phyloP scores from a whole-genome alignment of 2,888 invertebrate genomes.

The Eupelmus urozonus region DNA sequence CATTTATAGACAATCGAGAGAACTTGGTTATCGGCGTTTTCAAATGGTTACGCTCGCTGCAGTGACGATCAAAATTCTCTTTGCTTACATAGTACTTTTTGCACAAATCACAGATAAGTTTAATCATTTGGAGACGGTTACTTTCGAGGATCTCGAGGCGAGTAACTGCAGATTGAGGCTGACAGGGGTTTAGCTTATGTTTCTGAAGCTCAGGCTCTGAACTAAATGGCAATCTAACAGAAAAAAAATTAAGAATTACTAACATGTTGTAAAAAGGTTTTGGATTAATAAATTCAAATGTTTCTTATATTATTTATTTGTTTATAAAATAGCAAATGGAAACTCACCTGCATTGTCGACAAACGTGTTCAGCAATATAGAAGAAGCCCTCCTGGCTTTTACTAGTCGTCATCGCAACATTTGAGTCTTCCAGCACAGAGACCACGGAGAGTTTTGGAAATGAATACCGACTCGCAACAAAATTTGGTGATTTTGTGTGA shows the following conservation, averaged over 20 bases:
- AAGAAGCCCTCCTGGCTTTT: slow-evolving; percentile 64
- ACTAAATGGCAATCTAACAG: slow-evolving; percentile 63
- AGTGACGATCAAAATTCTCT: slow-evolving; percentile 60
- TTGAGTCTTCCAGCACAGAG: slow-evolving; percentile 59
- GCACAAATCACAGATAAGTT: slow-evolving; percentile 62
- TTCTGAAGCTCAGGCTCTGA: slow-evolving; percentile 61
- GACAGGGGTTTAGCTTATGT: slow-evolving; percentile 54
- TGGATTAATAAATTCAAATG: neutral
- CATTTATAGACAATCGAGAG: slow-evolving; percentile 41
- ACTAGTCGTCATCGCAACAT: slow-evolving; percentile 54
- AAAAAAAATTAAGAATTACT: no score
- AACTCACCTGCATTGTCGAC: slow-evolving; percentile 64
- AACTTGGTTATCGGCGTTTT: slow-evolving; percentile 54
- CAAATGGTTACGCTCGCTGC: slow-evolving; percentile 52
- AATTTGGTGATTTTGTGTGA: slow-evolving; percentile 68
- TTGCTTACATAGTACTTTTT: slow-evolving; percentile 54
- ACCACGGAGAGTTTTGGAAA: slow-evolving; percentile 68
- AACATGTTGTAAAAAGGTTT: no score
- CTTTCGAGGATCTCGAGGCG: neutral
- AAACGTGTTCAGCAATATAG: slow-evolving; percentile 70
- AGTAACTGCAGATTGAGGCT: neutral
- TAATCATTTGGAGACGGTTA: slow-evolving; percentile 52
- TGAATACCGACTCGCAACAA: slow-evolving; percentile 67
- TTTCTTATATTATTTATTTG: neutral
- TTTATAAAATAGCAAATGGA: neutral